These are phyloP conservation scores for Epiblema foenella DNA, from an alignment of 2,888 invertebrate genomes.

Conservation along the genomic window DNA sequence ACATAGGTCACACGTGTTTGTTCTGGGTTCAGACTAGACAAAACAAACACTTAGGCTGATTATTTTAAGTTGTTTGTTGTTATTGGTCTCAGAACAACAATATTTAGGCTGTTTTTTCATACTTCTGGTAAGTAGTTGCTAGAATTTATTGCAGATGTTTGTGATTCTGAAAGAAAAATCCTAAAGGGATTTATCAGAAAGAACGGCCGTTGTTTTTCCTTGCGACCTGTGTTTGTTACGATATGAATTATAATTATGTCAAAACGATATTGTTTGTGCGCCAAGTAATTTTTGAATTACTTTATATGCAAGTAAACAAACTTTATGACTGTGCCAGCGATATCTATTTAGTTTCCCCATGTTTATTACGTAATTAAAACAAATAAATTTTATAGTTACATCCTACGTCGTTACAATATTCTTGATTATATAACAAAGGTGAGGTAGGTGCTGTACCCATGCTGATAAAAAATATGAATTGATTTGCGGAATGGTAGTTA, in stretches of 20 bases:
- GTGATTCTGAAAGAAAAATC: neutral
- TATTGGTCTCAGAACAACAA: neutral
- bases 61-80: conserved; percentile 5
- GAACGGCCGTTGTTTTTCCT: no score
- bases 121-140: neutral
- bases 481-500: no score
- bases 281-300: neutral
- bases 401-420: no score
- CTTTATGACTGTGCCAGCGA: no score
- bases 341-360: no score
- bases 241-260: neutral
- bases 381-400: no score
- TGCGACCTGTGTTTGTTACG: neutral
- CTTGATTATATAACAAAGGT: no score
- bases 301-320: no score
- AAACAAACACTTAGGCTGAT: conserved; percentile 1
- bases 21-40: neutral
- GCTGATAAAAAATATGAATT: no score
- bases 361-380: no score
- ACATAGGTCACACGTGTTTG: neutral
- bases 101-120: conserved; percentile 11
- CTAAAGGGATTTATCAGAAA: neutral
- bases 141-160: conserved; percentile 1
- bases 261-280: neutral
- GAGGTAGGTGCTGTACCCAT: no score